Evolutionary conservation across 2,113 vertebrate species (phyloP), one percentile per base, ranked within the genome.

Genomic region (Harpagus bidentatus): DNA sequence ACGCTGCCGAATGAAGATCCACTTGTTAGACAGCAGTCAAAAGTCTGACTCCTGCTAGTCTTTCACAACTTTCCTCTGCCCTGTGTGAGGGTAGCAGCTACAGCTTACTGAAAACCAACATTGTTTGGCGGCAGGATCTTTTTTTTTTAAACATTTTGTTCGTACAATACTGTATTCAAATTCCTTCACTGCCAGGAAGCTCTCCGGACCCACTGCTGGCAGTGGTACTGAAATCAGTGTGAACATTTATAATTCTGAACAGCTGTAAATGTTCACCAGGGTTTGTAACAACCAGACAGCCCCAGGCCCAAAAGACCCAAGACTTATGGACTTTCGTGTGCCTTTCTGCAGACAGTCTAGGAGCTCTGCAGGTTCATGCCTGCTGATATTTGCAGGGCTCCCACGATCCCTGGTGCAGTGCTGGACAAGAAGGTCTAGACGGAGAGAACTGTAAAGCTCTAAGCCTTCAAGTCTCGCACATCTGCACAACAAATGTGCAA

Each of bases 401-500:
- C 56, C n/a, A 67, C 0, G 5, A 31, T 62, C 77, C 45, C 32
- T 82, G 70, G 55, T 82, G 52, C 61, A 63, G 42, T 6, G 26
- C 40, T 45, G 42, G 69, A 47, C 58, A 58, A 69, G 59, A 52
- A 74, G 8, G 28, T 76, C 69, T 84, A 34, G 32, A 38, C 31
- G 42, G n/a, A 74, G 25, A 70, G 53, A 74, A 84, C 26, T 82
- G 19, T 19, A 32, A 22, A 88, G 34, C 36, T 76, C 45, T 59
- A 91, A 91, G 56, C 17, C 43, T 94, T 91, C 72, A 67, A 34
- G 36, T 55, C 40, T 82, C 82, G 55, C 36, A 73, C 71, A 85
- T 93, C 91, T 94, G 86, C 65, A 59, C 45, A 94, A 58, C 76
- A 84, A 88, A 91, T 89, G 72, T 82, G 47, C 82, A 88, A 71